Evolutionary conservation across 2,113 vertebrate genomes (phyloP).

Genomic region (Cavia aperea): DNA sequence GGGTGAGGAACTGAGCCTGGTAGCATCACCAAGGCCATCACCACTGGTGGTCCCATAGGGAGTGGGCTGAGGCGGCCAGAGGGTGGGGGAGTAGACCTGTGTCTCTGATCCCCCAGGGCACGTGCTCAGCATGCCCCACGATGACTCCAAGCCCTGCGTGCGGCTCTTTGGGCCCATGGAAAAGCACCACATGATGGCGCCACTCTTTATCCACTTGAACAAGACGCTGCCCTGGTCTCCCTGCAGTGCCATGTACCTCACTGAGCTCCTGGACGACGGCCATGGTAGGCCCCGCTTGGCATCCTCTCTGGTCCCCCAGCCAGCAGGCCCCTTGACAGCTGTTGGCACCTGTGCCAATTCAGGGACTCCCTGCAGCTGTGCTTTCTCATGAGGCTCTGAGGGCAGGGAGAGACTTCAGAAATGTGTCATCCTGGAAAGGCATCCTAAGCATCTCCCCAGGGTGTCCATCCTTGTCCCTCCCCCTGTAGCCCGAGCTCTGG

Average conservation of each 20-base stretch:
- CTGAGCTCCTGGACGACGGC: slow-evolving; percentile 93
- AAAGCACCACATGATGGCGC: slow-evolving; percentile 90
- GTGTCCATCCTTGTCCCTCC: not conserved
- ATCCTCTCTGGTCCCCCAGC: not conserved
- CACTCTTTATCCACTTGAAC: slow-evolving; percentile 88
- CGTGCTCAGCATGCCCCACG: slow-evolving; percentile 95
- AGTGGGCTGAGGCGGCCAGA: not conserved
- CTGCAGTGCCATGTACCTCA: slow-evolving; percentile 92
- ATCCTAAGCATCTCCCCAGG: not conserved
- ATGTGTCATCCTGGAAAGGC: not conserved
- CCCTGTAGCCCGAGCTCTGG: not conserved
- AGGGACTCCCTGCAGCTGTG: not conserved
- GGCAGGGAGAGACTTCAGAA: not conserved
- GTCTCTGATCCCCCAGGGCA: slow-evolving; percentile 80
- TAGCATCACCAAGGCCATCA: too few species aligned
- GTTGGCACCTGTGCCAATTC: not conserved
- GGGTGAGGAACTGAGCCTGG: not conserved
- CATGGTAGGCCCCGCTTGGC: slow-evolving; percentile 78
- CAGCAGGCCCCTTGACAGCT: not conserved
- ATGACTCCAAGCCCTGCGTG: slow-evolving; percentile 91
- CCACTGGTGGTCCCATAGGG: not conserved
- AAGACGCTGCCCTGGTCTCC: slow-evolving; percentile 92
- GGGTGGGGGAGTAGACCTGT: rapidly evolving
- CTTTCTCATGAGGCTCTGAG: not conserved
- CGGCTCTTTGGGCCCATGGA: slow-evolving; percentile 85